phyloP scores from a whole-genome alignment of 2,888 invertebrate genomes.

The Protodeltote pygarga region DNA sequence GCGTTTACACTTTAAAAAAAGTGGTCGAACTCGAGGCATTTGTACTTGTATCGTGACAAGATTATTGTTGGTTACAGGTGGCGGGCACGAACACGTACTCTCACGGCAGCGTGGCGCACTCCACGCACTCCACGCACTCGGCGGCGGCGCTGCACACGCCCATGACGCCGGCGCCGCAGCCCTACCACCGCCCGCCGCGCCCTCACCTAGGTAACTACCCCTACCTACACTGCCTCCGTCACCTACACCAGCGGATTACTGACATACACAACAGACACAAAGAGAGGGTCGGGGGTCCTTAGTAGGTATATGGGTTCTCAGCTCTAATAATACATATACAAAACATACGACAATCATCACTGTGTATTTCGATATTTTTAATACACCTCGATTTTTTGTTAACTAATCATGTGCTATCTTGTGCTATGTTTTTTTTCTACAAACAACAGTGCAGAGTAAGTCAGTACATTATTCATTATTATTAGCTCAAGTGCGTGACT shows the following conservation, averaged over 20 bases:
- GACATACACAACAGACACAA: not conserved
- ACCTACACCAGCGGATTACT: not conserved
- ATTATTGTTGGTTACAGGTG: constrained; percentile 53
- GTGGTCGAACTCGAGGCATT: too few species aligned
- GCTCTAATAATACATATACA: too few species aligned
- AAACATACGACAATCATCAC: too few species aligned
- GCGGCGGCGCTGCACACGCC: constrained; percentile 85
- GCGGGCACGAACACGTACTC: constrained; percentile 77
- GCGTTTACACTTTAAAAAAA: too few species aligned
- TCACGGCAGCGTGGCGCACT: constrained; percentile 52
- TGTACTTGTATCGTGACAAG: not conserved
- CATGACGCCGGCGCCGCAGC: constrained; percentile 79
- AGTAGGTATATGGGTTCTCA: too few species aligned
- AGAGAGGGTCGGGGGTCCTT: too few species aligned
- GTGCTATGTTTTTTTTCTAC: too few species aligned
- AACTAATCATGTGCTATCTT: too few species aligned
- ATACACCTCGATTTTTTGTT: not conserved
- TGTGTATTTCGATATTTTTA: constrained; percentile 10
- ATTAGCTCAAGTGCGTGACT: too few species aligned
- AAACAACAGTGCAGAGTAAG: too few species aligned
- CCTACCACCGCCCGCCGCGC: constrained; percentile 82
- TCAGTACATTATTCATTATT: too few species aligned
- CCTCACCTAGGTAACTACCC: constrained; percentile 71
- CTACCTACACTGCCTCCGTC: not conserved
- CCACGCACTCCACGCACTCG: constrained; percentile 42